These are phyloP conservation scores for Argya squamiceps DNA, from an alignment of 2,797 vertebrate species.

Conservation along the genomic window DNA sequence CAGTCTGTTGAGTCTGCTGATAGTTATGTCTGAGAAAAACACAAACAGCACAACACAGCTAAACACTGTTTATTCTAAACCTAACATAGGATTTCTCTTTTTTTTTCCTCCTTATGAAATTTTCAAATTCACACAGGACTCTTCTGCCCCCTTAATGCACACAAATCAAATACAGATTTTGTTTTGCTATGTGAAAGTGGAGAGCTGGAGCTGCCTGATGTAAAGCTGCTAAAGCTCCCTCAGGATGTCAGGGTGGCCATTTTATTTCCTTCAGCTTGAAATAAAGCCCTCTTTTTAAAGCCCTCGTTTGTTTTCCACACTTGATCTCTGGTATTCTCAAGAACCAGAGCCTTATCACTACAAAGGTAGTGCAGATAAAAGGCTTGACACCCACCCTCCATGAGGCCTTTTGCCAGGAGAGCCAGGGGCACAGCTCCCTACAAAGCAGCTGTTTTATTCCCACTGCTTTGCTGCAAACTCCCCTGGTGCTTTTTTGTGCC, in stretches of 20 bases:
- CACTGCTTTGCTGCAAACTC: not conserved
- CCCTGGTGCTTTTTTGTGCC: not conserved
- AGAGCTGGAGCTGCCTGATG: not conserved
- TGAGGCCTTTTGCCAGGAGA: not conserved
- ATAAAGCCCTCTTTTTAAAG: not conserved
- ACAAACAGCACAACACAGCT: not conserved
- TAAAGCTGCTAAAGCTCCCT: not conserved
- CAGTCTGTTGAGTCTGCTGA: not conserved
- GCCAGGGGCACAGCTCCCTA: not conserved
- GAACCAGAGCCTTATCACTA: not conserved
- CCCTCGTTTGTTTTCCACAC: not conserved
- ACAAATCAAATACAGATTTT: not conserved
- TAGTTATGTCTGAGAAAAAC: not conserved
- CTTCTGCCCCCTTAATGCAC: not conserved
- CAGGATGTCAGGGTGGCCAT: not conserved
- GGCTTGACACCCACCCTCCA: not conserved
- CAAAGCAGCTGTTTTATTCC: conserved; percentile 45
- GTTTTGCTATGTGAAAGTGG: not conserved
- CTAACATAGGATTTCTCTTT: not conserved
- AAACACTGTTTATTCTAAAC: not conserved
- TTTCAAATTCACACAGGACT: not conserved
- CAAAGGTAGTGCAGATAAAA: not conserved
- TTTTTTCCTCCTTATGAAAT: not conserved
- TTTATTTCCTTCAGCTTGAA: not conserved
- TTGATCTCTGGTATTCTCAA: not conserved